Base-by-base conservation (phyloP, 2,888 invertebrate genomes). In the Drosophila histrio region DNA sequence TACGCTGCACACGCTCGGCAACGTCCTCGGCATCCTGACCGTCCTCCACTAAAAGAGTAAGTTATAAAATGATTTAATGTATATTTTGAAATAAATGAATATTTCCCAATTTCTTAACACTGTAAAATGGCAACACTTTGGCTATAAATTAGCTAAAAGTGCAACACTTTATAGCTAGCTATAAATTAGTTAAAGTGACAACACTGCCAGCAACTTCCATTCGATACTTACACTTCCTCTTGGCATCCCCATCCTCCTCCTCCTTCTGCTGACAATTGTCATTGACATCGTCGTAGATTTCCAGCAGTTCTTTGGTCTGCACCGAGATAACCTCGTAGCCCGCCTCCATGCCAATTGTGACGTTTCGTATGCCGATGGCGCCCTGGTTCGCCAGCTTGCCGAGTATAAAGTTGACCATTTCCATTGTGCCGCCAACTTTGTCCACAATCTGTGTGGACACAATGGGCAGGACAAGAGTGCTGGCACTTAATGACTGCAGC, bases 361-460 rank as follows among this genome's bases (percentile, higher is more conserved):
- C 92, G 59, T 91, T 91, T 30, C 91, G 89, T 5, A 92, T 91
- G 3, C 89, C 89, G 19, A 84, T 87, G 0, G 87, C 89, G 0
- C 86, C 89, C 9, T 96, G 96, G n/a, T 94, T 94, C 1, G 96
- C 94, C 90, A 97, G 94, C 90, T 96, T 96, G 79, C 95, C 94
- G 3, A 97, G 91, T 46, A 96, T 93, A 90, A 95, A 95, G 77
- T 95, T 94, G 7, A 97, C 93, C 74, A 94, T 93, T 46, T 94
- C 92, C 72, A 94, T 93, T 3, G 94, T 92, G 93, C 92, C 67
- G 91, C 93, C 61, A 93, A 93, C 61, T 93, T 93, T 67, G 3
- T 93, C 92, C 1, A 94, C 92, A 17, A 97, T 91, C 66, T 95
- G 94, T 2, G 93, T 93, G 0, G 96, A 95, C 46, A 95, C 94